Evolutionary conservation across 2,797 vertebrate genomes (phyloP).

Genomic region (Lagocephalus sceleratus): DNA sequence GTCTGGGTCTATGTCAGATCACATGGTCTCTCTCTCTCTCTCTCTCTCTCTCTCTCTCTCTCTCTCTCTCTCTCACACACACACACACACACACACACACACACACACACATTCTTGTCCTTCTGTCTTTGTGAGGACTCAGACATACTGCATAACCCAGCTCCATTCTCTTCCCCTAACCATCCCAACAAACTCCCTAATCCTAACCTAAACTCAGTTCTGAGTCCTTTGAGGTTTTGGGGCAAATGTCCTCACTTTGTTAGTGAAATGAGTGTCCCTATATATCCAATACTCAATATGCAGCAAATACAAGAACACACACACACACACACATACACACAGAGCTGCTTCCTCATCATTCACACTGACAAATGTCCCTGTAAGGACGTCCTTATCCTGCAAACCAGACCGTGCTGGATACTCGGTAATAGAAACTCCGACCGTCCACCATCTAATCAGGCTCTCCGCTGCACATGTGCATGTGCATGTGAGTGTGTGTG

Average conservation of each 20-base stretch:
- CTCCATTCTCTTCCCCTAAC: not conserved
- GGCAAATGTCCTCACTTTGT: no score
- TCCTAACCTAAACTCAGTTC: no score
- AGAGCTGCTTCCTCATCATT: constrained; percentile 62
- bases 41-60: no score
- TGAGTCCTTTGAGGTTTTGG: no score
- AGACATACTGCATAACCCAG: no score
- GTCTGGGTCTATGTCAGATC: constrained; percentile 22
- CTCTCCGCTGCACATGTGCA: constrained; percentile 35
- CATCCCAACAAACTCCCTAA: no score
- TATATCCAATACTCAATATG: no score
- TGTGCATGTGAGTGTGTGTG: constrained; percentile 15
- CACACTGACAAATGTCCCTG: constrained; percentile 63
- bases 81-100: constrained; percentile 1
- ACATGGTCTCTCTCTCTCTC: no score
- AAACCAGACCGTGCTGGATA: constrained; percentile 67
- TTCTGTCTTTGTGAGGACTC: no score
- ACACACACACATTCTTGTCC: constrained; percentile 1
- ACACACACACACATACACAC: constrained; percentile 27
- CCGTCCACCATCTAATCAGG: constrained; percentile 58
- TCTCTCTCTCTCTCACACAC: no score
- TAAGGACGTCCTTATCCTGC: constrained; percentile 70
- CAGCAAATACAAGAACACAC: not conserved
- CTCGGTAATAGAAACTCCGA: constrained; percentile 66
- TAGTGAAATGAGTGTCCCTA: no score